These are phyloP conservation scores for Neosilurus mollespiculum DNA, from an alignment of 2,797 vertebrate species.

Conservation along the genomic window DNA sequence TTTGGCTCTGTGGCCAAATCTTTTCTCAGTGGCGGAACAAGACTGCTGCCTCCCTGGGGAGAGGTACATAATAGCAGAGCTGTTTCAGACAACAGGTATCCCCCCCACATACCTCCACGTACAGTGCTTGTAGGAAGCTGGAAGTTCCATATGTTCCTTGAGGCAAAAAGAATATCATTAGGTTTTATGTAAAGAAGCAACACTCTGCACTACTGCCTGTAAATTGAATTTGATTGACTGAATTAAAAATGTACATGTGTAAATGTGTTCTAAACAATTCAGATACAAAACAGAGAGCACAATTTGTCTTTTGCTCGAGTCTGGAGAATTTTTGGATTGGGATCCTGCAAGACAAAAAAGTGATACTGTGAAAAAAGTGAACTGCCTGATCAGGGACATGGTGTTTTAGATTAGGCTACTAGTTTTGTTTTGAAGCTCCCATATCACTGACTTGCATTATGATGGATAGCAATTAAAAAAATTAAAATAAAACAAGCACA, in stretches of 20 bases:
- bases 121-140: slow-evolving; percentile 26
- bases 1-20: slow-evolving; percentile 68
- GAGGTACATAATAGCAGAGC: slow-evolving; percentile 71
- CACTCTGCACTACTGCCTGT: background rate
- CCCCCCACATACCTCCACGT: slow-evolving; percentile 46
- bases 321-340: background rate
- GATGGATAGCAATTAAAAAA: no score
- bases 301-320: background rate
- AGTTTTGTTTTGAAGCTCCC: background rate
- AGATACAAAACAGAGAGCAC: background rate
- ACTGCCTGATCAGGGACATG: background rate
- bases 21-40: slow-evolving; percentile 64
- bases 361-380: no score
- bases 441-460: no score
- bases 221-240: background rate
- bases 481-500: no score
- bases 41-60: slow-evolving; percentile 63
- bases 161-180: background rate
- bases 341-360: background rate
- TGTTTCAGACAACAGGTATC: slow-evolving; percentile 76
- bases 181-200: background rate
- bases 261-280: background rate
- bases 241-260: background rate
- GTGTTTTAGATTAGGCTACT: background rate
- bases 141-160: background rate